Conservation (phyloP, 2,113 vertebrate genomes). For the Jaculus jaculus region DNA sequence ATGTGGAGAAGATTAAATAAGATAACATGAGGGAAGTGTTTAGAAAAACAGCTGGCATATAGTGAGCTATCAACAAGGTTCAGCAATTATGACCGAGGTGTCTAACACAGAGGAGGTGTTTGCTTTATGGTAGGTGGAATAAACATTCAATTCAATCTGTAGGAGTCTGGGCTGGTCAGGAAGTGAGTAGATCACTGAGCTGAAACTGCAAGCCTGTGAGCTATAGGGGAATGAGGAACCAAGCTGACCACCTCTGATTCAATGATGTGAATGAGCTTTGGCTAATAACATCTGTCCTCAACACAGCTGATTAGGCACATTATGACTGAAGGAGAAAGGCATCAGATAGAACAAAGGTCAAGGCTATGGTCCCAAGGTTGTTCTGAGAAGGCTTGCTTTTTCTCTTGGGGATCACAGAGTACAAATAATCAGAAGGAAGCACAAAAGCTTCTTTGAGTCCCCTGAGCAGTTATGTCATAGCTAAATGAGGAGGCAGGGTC, state of each 20-base stretch:
- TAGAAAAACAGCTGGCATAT: neutral
- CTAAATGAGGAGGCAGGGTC: neutral
- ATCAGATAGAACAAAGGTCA: neutral
- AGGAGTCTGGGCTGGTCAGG: neutral
- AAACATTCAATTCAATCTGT: neutral
- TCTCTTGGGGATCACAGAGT: neutral
- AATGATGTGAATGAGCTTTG: neutral
- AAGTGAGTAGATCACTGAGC: neutral
- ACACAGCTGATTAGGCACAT: neutral
- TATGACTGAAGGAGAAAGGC: neutral
- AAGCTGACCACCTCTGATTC: neutral
- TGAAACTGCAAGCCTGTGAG: neutral
- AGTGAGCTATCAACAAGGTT: neutral
- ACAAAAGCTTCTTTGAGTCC: neutral
- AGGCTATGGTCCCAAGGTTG: neutral
- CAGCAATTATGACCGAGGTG: neutral
- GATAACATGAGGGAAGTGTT: neutral
- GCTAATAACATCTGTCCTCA: neutral
- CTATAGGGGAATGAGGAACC: neutral
- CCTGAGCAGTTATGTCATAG: neutral
- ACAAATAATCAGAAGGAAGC: conserved; percentile 17
- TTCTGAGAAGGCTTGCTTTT: neutral
- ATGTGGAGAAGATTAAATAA: neutral
- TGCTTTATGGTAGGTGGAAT: neutral
- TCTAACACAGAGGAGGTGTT: neutral